These are phyloP conservation scores for Mayetiola destructor DNA, from an alignment of 2,888 invertebrate species.

Conservation along the genomic window DNA sequence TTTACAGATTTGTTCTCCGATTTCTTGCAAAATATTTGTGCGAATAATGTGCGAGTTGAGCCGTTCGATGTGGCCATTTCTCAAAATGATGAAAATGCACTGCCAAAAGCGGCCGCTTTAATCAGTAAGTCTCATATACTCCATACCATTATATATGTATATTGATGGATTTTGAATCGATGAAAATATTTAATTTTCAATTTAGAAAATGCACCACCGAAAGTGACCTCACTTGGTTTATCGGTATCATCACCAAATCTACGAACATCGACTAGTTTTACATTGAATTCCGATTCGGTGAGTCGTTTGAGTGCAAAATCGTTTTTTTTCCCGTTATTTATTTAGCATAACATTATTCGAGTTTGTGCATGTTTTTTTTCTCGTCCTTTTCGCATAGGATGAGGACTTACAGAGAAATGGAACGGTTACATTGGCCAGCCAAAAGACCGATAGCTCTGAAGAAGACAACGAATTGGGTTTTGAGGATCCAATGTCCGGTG, in stretches of 20 bases:
- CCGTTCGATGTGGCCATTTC: not conserved
- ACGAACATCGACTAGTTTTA: conserved; percentile 21
- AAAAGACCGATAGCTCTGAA: conserved; percentile 43
- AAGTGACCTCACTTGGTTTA: conserved; percentile 28
- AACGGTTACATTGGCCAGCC: no score
- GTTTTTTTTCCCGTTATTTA: not conserved
- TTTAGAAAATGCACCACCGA: conserved; percentile 12
- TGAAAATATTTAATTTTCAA: not conserved
- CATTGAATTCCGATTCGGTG: conserved; percentile 19
- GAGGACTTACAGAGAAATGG: not conserved
- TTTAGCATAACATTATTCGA: not conserved
- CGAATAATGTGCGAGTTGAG: not conserved
- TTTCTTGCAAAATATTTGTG: conserved; percentile 2
- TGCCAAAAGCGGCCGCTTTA: not conserved
- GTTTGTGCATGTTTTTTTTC: not conserved
- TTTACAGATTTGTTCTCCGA: conserved; percentile 1
- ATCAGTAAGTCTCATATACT: no score
- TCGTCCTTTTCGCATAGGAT: not conserved
- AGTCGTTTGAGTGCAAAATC: not conserved
- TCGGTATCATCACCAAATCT: conserved; percentile 40
- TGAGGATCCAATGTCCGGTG: conserved; percentile 69
- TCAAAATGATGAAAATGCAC: not conserved
- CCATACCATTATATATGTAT: no score
- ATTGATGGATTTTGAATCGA: no score
- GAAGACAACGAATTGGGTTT: conserved; percentile 71